Conservation (phyloP, 2,797 vertebrate genomes). For the Manis pentadactyla region DNA sequence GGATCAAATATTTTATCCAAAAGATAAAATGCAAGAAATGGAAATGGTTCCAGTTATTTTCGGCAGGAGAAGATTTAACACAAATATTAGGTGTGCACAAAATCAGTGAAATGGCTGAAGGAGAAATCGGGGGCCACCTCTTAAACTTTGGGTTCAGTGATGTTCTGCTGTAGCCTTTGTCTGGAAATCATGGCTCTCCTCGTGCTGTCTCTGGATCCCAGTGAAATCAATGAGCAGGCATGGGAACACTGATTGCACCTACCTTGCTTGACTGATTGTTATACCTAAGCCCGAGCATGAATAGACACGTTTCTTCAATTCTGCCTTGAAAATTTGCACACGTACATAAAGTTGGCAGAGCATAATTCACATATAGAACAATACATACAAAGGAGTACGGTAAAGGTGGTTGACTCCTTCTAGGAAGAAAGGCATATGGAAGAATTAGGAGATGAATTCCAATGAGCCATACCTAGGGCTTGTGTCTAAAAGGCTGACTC, state of each 20-base stretch:
- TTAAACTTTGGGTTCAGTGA: neutral
- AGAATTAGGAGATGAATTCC: neutral
- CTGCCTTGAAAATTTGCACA: neutral
- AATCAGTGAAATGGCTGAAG: neutral
- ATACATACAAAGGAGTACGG: neutral
- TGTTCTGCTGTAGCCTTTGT: neutral
- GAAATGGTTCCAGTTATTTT: constrained; percentile 4
- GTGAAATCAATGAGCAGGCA: neutral
- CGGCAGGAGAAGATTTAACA: neutral
- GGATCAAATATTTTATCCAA: neutral
- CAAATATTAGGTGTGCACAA: neutral
- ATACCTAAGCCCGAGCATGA: too few species aligned
- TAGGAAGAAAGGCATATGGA: neutral
- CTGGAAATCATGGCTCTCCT: neutral
- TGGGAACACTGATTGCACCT: neutral
- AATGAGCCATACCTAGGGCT: neutral
- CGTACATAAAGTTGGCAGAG: neutral
- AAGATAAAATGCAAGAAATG: neutral
- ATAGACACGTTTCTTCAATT: neutral
- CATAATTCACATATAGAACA: neutral
- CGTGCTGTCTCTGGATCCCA: neutral
- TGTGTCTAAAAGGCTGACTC: neutral
- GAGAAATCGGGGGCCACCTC: neutral
- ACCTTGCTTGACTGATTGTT: fast-evolving
- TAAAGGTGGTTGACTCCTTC: neutral